Evolutionary conservation across 2,888 invertebrate species (phyloP), one percentile per base, ranked within the genome.

Genomic region (Tenthredo notha): DNA sequence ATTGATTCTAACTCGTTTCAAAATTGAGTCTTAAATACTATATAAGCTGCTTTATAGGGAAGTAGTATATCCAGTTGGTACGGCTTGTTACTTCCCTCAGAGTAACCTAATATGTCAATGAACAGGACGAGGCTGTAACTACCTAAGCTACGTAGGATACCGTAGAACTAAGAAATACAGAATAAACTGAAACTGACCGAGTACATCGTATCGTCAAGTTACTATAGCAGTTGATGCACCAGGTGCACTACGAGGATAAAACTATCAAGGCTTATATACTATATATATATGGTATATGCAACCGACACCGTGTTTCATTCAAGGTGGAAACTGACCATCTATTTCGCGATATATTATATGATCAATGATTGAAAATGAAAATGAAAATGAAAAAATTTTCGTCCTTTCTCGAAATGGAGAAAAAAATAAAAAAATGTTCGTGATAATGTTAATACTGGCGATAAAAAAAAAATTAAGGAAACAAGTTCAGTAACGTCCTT

Each of bases 81-180:
- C 2, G 80, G 61, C 61, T 25, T 37, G 61, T 61, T 72, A 21
- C 84, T 65, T 47, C 65, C 47, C 77, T 43, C 85, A 54, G 84
- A 84, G 87, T 87, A 88, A 88, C 85, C 88, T 87, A 88, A 89
- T 89, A 88, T 86, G 87, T 89, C 87, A 85, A 65, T 86, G 78
- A 84, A 86, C 85, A 85, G 85, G 86, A 77, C 47, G 78, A 37
- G 65, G 70, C 47, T 47, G 47, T 12, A 37, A 4, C 47, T 25
- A 47, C 29, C 61, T 43, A 47, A 78, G 84, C 61, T 43, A 47
- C 84, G 84, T 58, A 78, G 43, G 21, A 47, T 61, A 40, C 58
- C 80, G 80, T 84, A 61, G 75, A 78, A 78, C 33, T 18, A 54
- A 75, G 78, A 67, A 84, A 61, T 25, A 84, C 78, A 54, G 43